Conservation (phyloP, 2,888 invertebrate species). For the Polydrusus tereticollis region DNA sequence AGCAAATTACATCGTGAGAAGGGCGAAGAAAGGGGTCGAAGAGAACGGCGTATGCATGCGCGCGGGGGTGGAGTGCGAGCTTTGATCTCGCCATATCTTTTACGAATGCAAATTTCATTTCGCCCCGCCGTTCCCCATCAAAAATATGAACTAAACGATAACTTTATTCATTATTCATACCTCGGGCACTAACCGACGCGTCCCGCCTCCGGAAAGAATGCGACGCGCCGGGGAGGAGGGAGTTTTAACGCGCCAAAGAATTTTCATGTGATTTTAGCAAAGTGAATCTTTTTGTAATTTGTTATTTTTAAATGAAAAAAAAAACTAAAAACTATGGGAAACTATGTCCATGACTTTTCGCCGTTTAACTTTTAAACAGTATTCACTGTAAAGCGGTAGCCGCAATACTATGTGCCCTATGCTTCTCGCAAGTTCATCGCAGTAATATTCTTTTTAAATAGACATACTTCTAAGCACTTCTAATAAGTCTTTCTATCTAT, state of each 20-base stretch:
- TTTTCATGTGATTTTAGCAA: conserved; percentile 21
- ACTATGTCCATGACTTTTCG: no score
- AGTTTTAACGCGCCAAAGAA: conserved; percentile 39
- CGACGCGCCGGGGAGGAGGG: conserved; percentile 17
- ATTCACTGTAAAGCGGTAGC: no score
- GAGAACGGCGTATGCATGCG: conserved; percentile 52
- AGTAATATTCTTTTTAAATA: no score
- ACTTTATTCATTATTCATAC: conserved; percentile 75
- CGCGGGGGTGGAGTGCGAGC: conserved; percentile 57
- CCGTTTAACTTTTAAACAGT: no score
- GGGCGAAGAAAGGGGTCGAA: conserved; percentile 51
- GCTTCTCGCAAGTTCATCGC: no score
- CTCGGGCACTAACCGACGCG: conserved; percentile 61
- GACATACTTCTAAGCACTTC: no score
- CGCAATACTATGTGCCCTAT: no score
- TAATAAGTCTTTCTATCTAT: no score
- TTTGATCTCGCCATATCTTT: conserved; percentile 70
- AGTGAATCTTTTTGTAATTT: no score
- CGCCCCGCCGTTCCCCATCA: conserved; percentile 69
- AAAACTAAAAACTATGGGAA: no score
- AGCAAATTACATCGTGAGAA: conserved; percentile 53
- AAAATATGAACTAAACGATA: conserved; percentile 76
- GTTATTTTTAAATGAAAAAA: no score
- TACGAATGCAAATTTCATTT: conserved; percentile 71
- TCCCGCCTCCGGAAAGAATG: conserved; percentile 42